These are phyloP conservation scores for Watsonalla cultraria DNA, from an alignment of 2,888 invertebrate genomes.

Conservation along the genomic window DNA sequence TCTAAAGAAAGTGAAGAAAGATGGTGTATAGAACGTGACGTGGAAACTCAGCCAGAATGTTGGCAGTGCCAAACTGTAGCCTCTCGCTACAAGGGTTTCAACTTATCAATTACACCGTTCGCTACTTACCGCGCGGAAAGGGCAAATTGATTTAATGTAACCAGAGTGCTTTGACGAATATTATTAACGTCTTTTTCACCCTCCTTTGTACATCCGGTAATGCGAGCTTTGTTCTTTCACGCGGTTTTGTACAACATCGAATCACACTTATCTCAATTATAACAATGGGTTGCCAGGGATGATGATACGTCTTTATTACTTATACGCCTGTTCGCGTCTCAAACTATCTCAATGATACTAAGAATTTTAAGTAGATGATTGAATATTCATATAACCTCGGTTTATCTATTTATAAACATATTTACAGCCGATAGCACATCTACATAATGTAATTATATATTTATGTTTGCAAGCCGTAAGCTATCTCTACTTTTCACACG, in stretches of 20 bases:
- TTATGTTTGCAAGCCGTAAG: not conserved
- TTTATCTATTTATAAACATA: not conserved
- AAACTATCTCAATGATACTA: not conserved
- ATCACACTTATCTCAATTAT: slow-evolving; percentile 67
- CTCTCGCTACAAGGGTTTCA: slow-evolving; percentile 76
- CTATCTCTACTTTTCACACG: not conserved
- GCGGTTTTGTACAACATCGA: slow-evolving; percentile 68
- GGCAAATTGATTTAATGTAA: slow-evolving; percentile 80
- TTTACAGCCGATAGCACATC: too few species aligned
- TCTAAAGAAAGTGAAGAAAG: slow-evolving; percentile 32
- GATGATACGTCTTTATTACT: slow-evolving; percentile 10
- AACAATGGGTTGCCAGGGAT: slow-evolving; percentile 26
- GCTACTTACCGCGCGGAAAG: slow-evolving; percentile 79
- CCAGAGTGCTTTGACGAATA: slow-evolving; percentile 79
- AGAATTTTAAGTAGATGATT: not conserved
- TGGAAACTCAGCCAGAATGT: slow-evolving; percentile 39
- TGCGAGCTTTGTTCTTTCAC: slow-evolving; percentile 74
- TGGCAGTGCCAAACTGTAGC: slow-evolving; percentile 69
- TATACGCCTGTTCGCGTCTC: not conserved
- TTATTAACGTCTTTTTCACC: slow-evolving; percentile 79
- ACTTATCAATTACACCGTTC: slow-evolving; percentile 79
- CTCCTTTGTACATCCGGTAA: slow-evolving; percentile 61
- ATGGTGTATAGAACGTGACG: slow-evolving; percentile 35
- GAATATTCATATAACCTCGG: too few species aligned
- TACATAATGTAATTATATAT: not conserved